Conservation (phyloP, 2,113 vertebrate species). For the Periophthalmus modestus region DNA sequence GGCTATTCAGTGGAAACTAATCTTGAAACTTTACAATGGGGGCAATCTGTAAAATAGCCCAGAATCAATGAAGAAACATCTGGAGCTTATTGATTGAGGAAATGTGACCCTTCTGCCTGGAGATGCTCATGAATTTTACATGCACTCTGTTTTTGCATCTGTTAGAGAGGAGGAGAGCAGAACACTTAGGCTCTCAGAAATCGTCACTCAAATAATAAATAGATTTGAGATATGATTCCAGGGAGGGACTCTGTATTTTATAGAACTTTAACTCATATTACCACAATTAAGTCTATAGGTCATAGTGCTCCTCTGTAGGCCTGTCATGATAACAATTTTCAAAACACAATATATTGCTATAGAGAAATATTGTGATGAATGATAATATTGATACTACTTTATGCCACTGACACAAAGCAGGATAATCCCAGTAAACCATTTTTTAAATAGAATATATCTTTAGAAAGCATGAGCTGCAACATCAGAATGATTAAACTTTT, state of each 20-base stretch:
- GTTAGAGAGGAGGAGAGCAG: constrained; percentile 8
- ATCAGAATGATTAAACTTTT: too few relatives aligned
- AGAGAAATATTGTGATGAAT: too few relatives aligned
- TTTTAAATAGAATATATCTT: too few relatives aligned
- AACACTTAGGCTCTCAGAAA: constrained; percentile 10
- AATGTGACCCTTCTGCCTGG: constrained; percentile 27
- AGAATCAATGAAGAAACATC: constrained; percentile 40
- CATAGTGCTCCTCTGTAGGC: background rate
- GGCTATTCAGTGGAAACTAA: background rate
- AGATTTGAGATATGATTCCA: background rate
- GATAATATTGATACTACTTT: too few relatives aligned
- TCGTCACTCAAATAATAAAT: background rate
- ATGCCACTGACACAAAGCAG: too few relatives aligned
- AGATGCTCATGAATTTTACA: constrained; percentile 58
- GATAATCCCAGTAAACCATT: too few relatives aligned
- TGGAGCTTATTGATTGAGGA: constrained; percentile 51
- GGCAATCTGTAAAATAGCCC: constrained; percentile 9
- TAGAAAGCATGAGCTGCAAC: too few relatives aligned
- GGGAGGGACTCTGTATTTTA: background rate
- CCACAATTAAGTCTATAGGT: background rate
- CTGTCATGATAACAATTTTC: too few relatives aligned
- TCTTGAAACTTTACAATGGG: background rate
- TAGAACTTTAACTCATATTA: background rate
- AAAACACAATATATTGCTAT: too few relatives aligned
- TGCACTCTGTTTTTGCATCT: constrained; percentile 16